Base-by-base conservation (phyloP, 2,888 invertebrate species). In the Aleiodes testaceus region DNA sequence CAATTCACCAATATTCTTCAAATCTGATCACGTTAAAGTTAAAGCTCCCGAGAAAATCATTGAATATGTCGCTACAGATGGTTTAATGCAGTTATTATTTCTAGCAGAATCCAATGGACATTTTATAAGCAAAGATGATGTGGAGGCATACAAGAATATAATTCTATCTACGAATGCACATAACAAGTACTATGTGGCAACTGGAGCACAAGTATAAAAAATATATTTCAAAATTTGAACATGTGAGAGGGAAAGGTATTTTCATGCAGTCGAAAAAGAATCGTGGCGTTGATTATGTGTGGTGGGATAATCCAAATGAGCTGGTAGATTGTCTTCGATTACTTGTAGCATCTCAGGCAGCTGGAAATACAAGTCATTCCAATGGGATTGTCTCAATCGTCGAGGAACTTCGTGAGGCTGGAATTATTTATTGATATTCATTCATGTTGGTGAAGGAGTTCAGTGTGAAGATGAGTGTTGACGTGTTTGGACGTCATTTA, bases 391-490 rank as follows among this genome's bases (percentile, higher is more conserved):
- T 53, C 3, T 63, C 45, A 26, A 45, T 45, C 11, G 36, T 67
- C 12, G 67, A 67, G 7, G 53, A 52, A 36, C 36, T 67, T n/a
- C 52, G 67, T 6, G 42, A 67, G 16, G 67, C 67, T 5, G 36
- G 12, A 18, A 53, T 44, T 11, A 53, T 67, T 16, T 52, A 55
- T 67, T 67, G 55, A 36, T n/a, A 7, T 5, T 6, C 20, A 4
- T 52, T 52, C n/a, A n/a, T n/a, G n/a, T 12, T 22, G 6, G 18
- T 1, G 14, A 9, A 11, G 1, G 9, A 36, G 9, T 6, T 6
- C 7, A 36, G 36, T 36, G 6, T 36, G 36, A 36, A 36, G 9
- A 36, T 36, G 36, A 36, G 36, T 36, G 36, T 36, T 36, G 36
- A 49, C 14, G 49, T 49, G 49, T 2, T 49, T 49, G 49, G 49